Evolutionary conservation across 92 coral and sea anemone genomes (phyloP).

Genomic region (Epizoanthus rinbou): DNA sequence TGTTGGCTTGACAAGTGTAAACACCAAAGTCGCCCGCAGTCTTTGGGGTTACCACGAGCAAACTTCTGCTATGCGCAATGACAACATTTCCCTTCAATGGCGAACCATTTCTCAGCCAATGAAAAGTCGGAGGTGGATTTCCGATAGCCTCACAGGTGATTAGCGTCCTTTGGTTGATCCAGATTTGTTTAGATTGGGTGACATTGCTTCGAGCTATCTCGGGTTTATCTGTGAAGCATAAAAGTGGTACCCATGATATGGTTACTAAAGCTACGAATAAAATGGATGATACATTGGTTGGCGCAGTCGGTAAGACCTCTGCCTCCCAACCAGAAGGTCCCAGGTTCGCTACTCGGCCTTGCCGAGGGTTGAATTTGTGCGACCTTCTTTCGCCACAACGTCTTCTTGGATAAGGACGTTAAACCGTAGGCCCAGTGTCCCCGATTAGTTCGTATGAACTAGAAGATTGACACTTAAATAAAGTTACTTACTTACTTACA

Average conservation of each 20-base stretch:
- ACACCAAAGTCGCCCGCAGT: background rate
- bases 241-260: background rate
- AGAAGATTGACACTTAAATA: too few species aligned
- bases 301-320: too few species aligned
- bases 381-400: too few species aligned
- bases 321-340: too few species aligned
- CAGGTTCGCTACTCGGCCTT: too few species aligned
- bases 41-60: background rate
- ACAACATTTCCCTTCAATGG: background rate
- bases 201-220: background rate
- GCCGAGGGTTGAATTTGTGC: too few species aligned
- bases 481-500: too few species aligned
- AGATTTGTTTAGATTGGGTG: background rate
- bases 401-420: too few species aligned
- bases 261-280: too few species aligned
- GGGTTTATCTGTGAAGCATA: background rate
- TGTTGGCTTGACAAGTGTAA: constrained; percentile 4
- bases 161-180: background rate
- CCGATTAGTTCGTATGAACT: too few species aligned
- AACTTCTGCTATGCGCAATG: background rate
- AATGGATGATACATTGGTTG: too few species aligned
- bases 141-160: constrained; percentile 2
- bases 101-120: background rate
- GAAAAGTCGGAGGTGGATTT: constrained; percentile 6
- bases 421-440: too few species aligned